A percentile compares a stretch with the other conserved stretches of the same genome.
These are phyloP conservation scores for Aythya fuligula DNA, from an alignment of 2,797 vertebrate genomes.

Conservation along the genomic window DNA sequence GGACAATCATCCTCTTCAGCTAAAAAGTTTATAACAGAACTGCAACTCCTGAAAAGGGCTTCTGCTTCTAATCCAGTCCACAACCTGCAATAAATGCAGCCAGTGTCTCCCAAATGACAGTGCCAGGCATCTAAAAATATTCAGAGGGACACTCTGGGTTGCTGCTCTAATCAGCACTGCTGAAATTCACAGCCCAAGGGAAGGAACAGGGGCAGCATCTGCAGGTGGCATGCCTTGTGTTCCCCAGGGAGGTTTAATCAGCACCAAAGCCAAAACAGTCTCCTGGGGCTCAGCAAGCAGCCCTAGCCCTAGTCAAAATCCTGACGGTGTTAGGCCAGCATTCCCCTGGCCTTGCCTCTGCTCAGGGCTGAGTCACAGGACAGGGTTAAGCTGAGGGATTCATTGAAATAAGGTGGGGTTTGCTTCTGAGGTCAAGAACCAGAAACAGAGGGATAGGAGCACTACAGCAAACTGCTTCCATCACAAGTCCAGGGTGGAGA, in stretches of 20 bases:
- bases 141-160: neutral
- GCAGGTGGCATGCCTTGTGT: neutral
- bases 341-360: too few species aligned
- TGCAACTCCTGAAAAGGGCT: neutral
- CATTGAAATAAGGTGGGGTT: too few species aligned
- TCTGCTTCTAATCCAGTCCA: neutral
- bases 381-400: neutral
- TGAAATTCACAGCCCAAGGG: neutral
- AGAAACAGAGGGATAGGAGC: neutral
- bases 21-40: neutral
- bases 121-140: neutral
- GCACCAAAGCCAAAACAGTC: neutral
- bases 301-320: neutral
- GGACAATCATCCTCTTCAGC: neutral
- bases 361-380: neutral
- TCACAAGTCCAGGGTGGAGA: neutral
- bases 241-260: neutral
- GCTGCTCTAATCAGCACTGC: neutral
- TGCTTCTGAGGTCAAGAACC: neutral
- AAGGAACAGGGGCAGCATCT: rapidly evolving
- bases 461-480: neutral
- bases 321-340: too few species aligned
- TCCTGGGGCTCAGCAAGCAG: neutral
- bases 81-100: neutral
- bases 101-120: neutral